A percentile compares a stretch with the other conserved stretches of the same genome.
phyloP scores from a whole-genome alignment of 2,888 invertebrate genomes.

The Pachycephus smyrnensis region DNA sequence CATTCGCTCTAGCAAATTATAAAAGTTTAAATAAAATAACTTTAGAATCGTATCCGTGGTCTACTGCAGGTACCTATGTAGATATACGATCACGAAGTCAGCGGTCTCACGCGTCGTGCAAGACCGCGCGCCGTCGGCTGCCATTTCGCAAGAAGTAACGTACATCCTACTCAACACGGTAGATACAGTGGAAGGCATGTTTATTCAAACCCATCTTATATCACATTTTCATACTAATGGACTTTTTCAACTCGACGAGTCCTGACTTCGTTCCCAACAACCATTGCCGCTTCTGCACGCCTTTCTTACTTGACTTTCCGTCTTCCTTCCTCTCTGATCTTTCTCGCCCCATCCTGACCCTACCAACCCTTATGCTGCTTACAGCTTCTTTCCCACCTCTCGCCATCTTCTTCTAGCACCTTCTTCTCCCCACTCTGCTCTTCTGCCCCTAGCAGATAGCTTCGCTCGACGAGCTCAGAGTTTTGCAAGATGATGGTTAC shows the following conservation, averaged over 20 bases:
- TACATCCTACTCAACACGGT: conserved; percentile 28
- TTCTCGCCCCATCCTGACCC: background rate
- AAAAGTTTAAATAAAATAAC: conserved; percentile 63
- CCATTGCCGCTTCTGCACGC: conserved; percentile 1
- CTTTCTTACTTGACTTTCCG: background rate
- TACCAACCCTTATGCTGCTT: background rate
- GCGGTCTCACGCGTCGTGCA: background rate
- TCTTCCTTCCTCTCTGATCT: conserved; percentile 3
- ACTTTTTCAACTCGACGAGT: conserved; percentile 48
- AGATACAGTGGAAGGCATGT: conserved; percentile 37
- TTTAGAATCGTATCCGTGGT: conserved; percentile 43
- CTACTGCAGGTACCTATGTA: background rate
- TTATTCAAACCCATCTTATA: conserved; percentile 55
- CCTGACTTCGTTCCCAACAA: background rate
- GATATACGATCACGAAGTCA: background rate
- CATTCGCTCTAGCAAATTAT: conserved; percentile 40
- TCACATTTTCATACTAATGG: conserved; percentile 63
- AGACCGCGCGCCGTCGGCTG: conserved; percentile 9
- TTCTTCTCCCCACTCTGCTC: background rate
- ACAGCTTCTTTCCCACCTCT: background rate
- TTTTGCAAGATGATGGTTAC: background rate
- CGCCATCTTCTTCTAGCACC: background rate
- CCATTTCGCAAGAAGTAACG: conserved; percentile 27
- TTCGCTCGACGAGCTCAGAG: background rate
- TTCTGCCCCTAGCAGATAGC: background rate